Conservation (phyloP, 2,888 invertebrate species). For the Pandemis cinnamomeana region DNA sequence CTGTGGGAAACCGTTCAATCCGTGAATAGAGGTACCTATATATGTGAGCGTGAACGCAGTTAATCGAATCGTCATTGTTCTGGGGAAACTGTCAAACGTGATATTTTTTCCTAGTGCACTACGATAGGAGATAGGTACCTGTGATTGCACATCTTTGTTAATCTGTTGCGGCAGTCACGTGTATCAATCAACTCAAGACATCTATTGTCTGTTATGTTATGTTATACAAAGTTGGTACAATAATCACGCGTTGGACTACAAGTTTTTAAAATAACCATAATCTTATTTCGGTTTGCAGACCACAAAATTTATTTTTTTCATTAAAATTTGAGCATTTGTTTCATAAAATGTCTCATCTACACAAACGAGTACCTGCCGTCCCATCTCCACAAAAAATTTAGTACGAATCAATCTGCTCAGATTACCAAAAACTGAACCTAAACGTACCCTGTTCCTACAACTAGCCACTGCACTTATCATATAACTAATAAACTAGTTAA, state of each 20-base stretch:
- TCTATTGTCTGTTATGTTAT: not conserved
- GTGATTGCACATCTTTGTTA: conserved; percentile 7
- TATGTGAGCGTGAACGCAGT: not conserved
- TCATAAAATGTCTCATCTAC: too few relatives aligned
- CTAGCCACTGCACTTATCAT: too few relatives aligned
- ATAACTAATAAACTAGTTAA: too few relatives aligned
- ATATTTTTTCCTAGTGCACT: conserved; percentile 14
- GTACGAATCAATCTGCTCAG: too few relatives aligned
- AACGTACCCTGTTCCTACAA: too few relatives aligned
- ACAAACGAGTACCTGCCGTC: too few relatives aligned
- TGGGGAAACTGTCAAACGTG: conserved; percentile 30
- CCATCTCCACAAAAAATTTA: too few relatives aligned
- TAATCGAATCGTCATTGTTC: conserved; percentile 22
- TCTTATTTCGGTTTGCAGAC: too few relatives aligned
- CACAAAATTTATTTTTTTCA: too few relatives aligned
- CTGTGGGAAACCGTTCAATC: conserved; percentile 24
- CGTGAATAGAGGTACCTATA: conserved; percentile 24
- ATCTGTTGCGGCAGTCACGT: conserved; percentile 22
- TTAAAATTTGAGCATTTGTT: too few relatives aligned
- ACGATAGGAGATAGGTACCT: not conserved
- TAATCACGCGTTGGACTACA: not conserved
- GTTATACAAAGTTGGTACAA: not conserved
- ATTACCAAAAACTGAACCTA: too few relatives aligned
- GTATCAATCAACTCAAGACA: conserved; percentile 1
- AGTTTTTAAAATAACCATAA: too few relatives aligned